Evolutionary conservation across 2,113 vertebrate genomes (phyloP), one percentile per base, ranked within the genome.

Genomic region (Cyphomyrus discorhynchus): DNA sequence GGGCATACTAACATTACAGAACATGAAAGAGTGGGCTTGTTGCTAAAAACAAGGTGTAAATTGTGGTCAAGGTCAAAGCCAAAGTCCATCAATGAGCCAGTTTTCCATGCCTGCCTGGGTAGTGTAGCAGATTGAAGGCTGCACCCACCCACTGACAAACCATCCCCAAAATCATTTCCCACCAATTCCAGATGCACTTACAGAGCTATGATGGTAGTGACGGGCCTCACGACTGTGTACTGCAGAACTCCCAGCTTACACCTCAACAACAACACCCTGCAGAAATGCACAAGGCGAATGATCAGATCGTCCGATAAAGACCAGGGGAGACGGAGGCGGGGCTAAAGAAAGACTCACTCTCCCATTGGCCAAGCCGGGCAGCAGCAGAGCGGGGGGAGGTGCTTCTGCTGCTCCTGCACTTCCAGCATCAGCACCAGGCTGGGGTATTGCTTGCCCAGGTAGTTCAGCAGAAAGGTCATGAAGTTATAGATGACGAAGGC

Each of bases 401-500:
- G 98, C 92, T 95, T 97, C 93, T 99, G 98, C 94, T 99, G 98
- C 90, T 99, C 98, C 95, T 99, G 98, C 0, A 96, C 97, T 94
- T 99, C 98, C 92, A 99, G 96, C 93, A 99, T 98, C 95, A 97
- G 93, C 87, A 98, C 97, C 90, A 99, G 95, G 94, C 97, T 98
- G 91, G 98, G 98, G 91, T 97, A 99, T 84, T 97, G 98, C 92
- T 97, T 97, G 70, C 96, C 97, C 92, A 99, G 94, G 88, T 98
- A 99, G 93, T 98, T 99, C 47, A 98, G 97, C 94, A 99, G 96
- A 94, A 99, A 99, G 91, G 96, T 97, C 98, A 99, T 99, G 92
- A 99, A 99, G 94, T 98, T 99, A 94, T 99, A 99, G 95, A 99
- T 99, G 93, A 99, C 98, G 90, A 97, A 99, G 10, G 98, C 98